Evolutionary conservation across 1,140 invertebrate genomes (phyloP), one percentile per base, ranked within the genome.

Genomic region (Apis cerana): DNA sequence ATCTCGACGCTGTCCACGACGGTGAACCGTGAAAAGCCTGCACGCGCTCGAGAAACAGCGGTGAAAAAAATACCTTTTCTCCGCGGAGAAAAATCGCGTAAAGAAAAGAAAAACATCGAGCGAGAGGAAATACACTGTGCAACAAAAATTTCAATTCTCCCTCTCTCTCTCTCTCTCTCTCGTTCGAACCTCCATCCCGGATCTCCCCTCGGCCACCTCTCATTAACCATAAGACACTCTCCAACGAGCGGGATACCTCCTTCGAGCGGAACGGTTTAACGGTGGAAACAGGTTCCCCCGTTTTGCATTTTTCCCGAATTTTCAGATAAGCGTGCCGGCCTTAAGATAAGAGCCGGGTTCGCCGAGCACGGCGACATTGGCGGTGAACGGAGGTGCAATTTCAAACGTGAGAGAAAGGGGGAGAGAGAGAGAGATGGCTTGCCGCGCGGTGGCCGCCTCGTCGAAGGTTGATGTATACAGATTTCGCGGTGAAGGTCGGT

Each of bases 401-500:
- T 65, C 56, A 74, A 80, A 72, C 50, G n/a, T 17, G n/a, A 1
- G 4, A 43, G 33, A 43, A 5, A 43, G 33, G 3, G 33, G 3
- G 33, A 43, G 33, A 43, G 33, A 43, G 33, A 43, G 33, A 43
- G 33, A 43, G 33, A 43, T 2, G 33, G 33, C n/a, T 23, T 62
- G 27, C 58, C 27, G 17, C n/a, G 59, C 3, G 33, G 10, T 27
- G 50, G 50, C 61, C 75, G 68, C 74, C 64, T 43, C 19, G 77
- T 21, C 69, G 77, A 84, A 68, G 77, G 77, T 84, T 74, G 62
- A 59, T 80, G 9, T 17, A 59, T 75, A 80, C 77, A 56, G 82
- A 84, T 84, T 84, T 84, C 82, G 82, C 77, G 82, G 82, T 84
- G 82, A 84, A 84, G 82, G 82, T 84, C 82, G 82, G 77, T 84